Conservation (phyloP, 2,888 invertebrate species). For the Rhabditophanes sp. region DNA sequence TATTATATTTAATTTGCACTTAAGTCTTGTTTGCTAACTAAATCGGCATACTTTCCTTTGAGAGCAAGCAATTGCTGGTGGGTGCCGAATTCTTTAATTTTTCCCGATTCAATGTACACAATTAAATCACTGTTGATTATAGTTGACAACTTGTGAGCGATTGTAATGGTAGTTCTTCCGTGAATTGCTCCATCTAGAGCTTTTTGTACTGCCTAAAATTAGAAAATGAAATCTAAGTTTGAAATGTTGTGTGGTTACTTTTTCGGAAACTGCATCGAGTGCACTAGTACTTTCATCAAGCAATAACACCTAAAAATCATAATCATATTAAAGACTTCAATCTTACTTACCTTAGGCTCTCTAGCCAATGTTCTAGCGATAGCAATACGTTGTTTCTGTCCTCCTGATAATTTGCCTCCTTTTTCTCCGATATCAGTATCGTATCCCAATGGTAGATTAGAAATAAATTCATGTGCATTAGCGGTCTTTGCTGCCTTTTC, state of each 20-base stretch:
- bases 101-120: constrained; percentile 26
- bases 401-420: constrained; percentile 15
- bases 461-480: constrained; percentile 23
- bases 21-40: constrained; percentile 11
- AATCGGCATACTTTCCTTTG: constrained; percentile 12
- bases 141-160: constrained; percentile 34
- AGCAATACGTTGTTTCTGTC: constrained; percentile 17
- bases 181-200: constrained; percentile 29
- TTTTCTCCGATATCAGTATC: constrained; percentile 24
- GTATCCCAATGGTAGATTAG: constrained; percentile 24
- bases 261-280: constrained; percentile 9
- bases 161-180: constrained; percentile 34
- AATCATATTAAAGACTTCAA: no score
- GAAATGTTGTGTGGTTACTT: not conserved
- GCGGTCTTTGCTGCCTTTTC: constrained; percentile 24
- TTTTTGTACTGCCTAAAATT: constrained; percentile 32
- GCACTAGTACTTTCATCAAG: constrained; percentile 10
- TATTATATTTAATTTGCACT: no score
- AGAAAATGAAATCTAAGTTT: not conserved
- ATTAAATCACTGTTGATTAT: constrained; percentile 35
- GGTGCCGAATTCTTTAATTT: constrained; percentile 21
- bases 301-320: no score
- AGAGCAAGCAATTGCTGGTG: constrained; percentile 20
- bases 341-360: constrained; percentile 39
- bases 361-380: constrained; percentile 15